phyloP scores from a whole-genome alignment of 2,888 invertebrate species.

The Miltochrista miniata region DNA sequence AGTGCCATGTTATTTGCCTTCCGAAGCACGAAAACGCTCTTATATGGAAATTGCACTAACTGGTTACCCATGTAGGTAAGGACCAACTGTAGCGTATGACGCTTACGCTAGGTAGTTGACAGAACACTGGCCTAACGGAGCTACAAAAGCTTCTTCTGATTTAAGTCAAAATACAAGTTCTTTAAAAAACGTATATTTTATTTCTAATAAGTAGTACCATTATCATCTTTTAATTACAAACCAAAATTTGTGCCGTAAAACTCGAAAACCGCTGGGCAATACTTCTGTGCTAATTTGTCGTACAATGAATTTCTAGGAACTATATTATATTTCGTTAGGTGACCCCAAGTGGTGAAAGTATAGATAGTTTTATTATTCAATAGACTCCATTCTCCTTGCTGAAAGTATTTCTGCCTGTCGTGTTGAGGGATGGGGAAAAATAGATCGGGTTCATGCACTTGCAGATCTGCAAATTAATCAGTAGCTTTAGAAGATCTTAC shows the following conservation, averaged over 20 bases:
- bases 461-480: not conserved
- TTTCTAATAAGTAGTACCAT: too few relatives aligned
- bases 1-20: too few relatives aligned
- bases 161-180: not conserved
- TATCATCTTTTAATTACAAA: too few relatives aligned
- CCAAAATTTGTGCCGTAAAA: constrained; percentile 1
- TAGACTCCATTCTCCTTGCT: not conserved
- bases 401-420: not conserved
- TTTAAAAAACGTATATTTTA: not conserved
- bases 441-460: not conserved
- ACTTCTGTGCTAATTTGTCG: not conserved
- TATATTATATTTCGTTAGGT: constrained; percentile 1
- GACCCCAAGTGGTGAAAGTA: not conserved
- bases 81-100: too few relatives aligned
- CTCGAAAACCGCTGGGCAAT: not conserved
- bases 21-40: too few relatives aligned
- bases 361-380: not conserved
- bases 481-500: too few relatives aligned
- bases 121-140: too few relatives aligned
- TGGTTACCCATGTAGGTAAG: too few relatives aligned
- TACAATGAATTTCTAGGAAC: not conserved
- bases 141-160: too few relatives aligned
- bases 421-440: not conserved
- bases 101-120: too few relatives aligned
- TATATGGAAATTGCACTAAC: too few relatives aligned